phyloP scores from a whole-genome alignment of 2,113 vertebrate genomes.

The Pseudorectes ferrugineus region DNA sequence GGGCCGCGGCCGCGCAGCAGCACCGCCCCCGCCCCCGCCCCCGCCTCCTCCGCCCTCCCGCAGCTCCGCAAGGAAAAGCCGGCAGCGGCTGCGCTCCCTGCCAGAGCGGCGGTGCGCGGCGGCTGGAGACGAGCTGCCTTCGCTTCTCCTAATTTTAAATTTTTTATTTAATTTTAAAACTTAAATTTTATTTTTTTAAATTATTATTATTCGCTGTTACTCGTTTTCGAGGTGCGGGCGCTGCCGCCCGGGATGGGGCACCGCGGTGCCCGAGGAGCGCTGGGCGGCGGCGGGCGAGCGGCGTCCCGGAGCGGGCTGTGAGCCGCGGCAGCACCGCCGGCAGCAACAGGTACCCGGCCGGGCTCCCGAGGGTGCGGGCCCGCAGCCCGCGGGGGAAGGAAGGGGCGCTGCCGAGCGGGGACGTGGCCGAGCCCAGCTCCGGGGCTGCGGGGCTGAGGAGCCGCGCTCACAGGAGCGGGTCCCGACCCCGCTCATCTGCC shows the following conservation, averaged over 20 bases:
- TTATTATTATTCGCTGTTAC: background rate
- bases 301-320: constrained; percentile 12
- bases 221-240: background rate
- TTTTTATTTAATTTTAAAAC: background rate
- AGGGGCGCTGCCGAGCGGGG: background rate
- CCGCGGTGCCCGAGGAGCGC: background rate
- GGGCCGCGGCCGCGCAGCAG: background rate
- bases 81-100: background rate
- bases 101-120: background rate
- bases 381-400: background rate
- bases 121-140: background rate
- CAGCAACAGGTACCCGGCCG: constrained; percentile 15
- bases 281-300: background rate
- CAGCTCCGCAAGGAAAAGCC: background rate
- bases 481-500: background rate
- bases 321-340: background rate
- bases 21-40: background rate
- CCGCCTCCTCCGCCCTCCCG: background rate
- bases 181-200: background rate
- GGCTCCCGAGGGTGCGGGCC: background rate
- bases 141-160: background rate
- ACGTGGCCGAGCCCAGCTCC: background rate
- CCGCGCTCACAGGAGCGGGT: background rate
- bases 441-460: background rate
- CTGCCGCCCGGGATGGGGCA: background rate